Conservation (phyloP, 2,113 vertebrate species). For the Ptilorrhoa leucosticta region DNA sequence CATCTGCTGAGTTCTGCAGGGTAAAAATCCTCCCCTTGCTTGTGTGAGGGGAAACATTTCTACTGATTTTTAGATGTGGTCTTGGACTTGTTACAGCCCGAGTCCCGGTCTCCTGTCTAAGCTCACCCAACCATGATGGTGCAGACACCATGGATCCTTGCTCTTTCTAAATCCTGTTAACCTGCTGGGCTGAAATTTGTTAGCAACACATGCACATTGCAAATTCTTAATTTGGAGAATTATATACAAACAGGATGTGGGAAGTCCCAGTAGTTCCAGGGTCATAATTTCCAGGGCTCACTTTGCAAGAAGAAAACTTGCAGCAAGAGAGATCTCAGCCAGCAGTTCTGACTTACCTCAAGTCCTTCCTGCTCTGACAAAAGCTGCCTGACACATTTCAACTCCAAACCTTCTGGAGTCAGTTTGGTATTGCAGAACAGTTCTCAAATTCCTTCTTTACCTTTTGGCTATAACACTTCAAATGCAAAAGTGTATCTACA, state of each 20-base stretch:
- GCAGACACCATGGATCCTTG: rapidly evolving
- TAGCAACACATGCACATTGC: background rate
- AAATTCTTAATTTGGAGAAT: background rate
- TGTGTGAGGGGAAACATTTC: background rate
- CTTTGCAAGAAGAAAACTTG: background rate
- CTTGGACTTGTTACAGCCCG: background rate
- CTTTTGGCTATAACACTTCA: background rate
- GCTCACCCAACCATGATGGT: rapidly evolving
- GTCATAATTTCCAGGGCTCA: background rate
- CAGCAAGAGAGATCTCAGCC: background rate
- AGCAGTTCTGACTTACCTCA: background rate
- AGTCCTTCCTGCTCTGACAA: background rate
- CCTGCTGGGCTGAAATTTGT: background rate
- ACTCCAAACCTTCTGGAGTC: background rate
- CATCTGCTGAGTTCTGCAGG: background rate
- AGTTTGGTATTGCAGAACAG: background rate
- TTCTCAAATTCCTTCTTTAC: background rate
- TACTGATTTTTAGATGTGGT: background rate
- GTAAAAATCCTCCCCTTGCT: background rate
- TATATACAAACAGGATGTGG: no score
- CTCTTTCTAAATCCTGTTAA: background rate
- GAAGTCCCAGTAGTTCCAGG: background rate
- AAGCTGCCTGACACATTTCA: background rate
- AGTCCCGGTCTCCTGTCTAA: background rate
- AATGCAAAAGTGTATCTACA: background rate